Evolutionary conservation across 2,797 vertebrate species (phyloP).

Genomic region (Hozukius guyotensis): DNA sequence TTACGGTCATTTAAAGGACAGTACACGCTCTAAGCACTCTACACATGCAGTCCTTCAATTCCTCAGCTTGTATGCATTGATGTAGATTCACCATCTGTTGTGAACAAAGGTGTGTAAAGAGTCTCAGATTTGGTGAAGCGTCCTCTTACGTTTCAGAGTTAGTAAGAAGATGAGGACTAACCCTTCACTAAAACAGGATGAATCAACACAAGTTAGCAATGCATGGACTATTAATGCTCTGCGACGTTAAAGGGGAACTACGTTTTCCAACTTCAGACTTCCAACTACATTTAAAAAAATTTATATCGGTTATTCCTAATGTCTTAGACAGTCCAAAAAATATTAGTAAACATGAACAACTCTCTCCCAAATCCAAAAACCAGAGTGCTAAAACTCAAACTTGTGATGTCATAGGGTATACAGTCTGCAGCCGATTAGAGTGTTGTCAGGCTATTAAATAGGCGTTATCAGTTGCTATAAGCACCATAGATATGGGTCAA

Average conservation of each 20-base stretch:
- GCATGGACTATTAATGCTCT: conserved; percentile 42
- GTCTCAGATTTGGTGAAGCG: conserved; percentile 3
- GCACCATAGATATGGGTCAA: too few species aligned
- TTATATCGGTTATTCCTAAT: too few species aligned
- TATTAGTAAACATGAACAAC: too few species aligned
- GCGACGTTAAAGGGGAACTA: not conserved
- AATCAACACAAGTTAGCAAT: conserved; percentile 19
- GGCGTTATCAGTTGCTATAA: too few species aligned
- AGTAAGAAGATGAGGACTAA: not conserved
- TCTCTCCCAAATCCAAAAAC: too few species aligned
- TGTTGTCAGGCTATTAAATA: too few species aligned
- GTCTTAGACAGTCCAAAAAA: too few species aligned
- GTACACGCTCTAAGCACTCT: conserved; percentile 74
- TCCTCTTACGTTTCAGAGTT: not conserved
- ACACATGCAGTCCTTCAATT: conserved; percentile 80
- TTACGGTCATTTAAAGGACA: conserved; percentile 68
- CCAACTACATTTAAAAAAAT: not conserved
- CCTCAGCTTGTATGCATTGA: conserved; percentile 13
- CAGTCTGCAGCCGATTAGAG: too few species aligned
- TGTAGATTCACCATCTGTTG: not conserved
- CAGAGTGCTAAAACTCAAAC: too few species aligned
- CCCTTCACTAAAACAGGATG: conserved; percentile 4
- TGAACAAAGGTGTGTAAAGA: not conserved
- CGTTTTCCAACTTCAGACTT: too few species aligned
- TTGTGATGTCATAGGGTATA: too few species aligned